Percentiles rank a stretch among this genome's conserved stretches.
Evolutionary conservation across 2,888 invertebrate species (phyloP).

Genomic region (Eupithecia inturbata): DNA sequence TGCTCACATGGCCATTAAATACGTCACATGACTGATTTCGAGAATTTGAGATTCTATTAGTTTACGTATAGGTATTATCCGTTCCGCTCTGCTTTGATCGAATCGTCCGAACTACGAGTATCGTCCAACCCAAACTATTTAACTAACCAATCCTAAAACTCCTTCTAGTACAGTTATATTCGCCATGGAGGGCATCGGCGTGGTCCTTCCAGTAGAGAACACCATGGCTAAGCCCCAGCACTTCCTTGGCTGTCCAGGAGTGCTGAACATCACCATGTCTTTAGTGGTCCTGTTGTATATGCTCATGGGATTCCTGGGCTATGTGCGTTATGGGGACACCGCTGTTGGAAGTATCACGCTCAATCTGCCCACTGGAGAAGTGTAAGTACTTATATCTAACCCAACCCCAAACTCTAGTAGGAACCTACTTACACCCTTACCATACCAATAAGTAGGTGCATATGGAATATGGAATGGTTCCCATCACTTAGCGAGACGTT

Average conservation of each 20-base stretch:
- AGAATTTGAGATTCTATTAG: no score
- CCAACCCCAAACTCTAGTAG: no score
- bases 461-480: no score
- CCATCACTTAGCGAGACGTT: no score
- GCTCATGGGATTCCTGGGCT: constrained; percentile 95
- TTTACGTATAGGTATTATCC: no score
- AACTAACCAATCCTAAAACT: not conserved
- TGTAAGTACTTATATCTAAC: constrained; percentile 79
- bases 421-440: no score
- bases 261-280: constrained; percentile 93
- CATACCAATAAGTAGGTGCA: no score
- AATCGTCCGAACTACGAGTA: not conserved
- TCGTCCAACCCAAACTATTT: not conserved
- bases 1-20: no score
- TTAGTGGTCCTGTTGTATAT: constrained; percentile 92
- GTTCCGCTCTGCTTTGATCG: not conserved
- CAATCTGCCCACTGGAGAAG: constrained; percentile 87
- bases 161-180: constrained; percentile 94
- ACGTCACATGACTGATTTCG: no score
- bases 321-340: constrained; percentile 90
- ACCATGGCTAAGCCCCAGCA: constrained; percentile 93
- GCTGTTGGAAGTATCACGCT: constrained; percentile 92
- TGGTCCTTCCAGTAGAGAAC: constrained; percentile 96
- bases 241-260: constrained; percentile 92
- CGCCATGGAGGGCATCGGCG: constrained; percentile 98